Percentiles rank a stretch among this genome's conserved stretches.
Evolutionary conservation across 2,113 vertebrate species (phyloP).

Genomic region (Corythornis cristatus): DNA sequence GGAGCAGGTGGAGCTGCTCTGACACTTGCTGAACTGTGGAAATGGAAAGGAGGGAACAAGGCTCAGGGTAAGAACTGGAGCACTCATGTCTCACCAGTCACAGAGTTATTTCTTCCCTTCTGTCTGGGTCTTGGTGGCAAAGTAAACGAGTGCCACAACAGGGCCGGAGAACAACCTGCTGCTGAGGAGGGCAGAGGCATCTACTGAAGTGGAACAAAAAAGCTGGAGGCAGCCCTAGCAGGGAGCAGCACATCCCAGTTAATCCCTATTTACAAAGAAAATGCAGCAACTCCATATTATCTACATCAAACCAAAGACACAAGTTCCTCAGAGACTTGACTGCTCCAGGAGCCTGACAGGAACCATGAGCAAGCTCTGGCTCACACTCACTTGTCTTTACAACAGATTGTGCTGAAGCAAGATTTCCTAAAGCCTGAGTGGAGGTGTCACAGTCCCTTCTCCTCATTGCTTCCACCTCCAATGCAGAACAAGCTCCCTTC

Average conservation of each 20-base stretch:
- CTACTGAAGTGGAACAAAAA: background rate
- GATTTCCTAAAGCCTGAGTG: background rate
- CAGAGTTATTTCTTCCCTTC: background rate
- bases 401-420: background rate
- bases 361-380: background rate
- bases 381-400: background rate
- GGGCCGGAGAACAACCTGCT: background rate
- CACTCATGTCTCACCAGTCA: background rate
- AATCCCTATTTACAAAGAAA: background rate
- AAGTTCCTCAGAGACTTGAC: background rate
- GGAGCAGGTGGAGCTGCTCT: background rate
- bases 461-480: background rate
- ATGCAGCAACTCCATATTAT: background rate
- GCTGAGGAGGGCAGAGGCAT: background rate
- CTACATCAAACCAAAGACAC: background rate
- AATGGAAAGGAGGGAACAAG: background rate
- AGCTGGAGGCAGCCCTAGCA: background rate
- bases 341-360: background rate
- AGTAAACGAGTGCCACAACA: background rate
- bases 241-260: background rate
- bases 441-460: background rate
- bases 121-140: background rate
- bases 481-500: background rate
- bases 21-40: rapidly evolving
- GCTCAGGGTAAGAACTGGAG: background rate